A percentile compares a stretch with the other conserved stretches of the same genome.
phyloP scores from a whole-genome alignment of 2,888 invertebrate species.

The Gari tellinella region DNA sequence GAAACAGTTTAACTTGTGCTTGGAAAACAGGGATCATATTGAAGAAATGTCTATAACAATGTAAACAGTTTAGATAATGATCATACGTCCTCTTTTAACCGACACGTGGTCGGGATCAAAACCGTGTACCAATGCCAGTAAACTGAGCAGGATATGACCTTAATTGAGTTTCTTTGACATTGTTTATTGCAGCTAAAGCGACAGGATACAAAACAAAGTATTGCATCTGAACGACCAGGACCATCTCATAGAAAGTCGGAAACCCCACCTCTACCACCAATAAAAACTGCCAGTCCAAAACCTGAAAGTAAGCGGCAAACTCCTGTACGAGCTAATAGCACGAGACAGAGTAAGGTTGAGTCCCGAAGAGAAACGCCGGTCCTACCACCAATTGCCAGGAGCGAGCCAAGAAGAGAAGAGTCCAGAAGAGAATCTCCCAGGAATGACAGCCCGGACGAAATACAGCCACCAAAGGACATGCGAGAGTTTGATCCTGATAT shows the following conservation, averaged over 20 bases:
- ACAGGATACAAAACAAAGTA: slow-evolving; percentile 36
- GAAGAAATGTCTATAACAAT: no score
- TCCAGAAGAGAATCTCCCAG: slow-evolving; percentile 4
- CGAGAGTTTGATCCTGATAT: slow-evolving; percentile 56
- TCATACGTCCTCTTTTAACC: no score
- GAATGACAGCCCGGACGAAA: slow-evolving; percentile 24
- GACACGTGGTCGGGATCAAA: no score
- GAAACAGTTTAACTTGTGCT: no score
- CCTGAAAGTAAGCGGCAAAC: slow-evolving; percentile 23
- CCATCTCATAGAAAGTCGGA: slow-evolving; percentile 52
- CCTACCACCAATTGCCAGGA: slow-evolving; percentile 44
- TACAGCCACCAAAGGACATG: slow-evolving; percentile 51
- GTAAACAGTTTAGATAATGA: no score
- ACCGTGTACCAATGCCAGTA: no score
- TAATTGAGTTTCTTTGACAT: neutral
- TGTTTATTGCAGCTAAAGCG: slow-evolving; percentile 39
- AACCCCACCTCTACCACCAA: slow-evolving; percentile 56
- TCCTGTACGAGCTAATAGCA: slow-evolving; percentile 4
- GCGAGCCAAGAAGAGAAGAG: slow-evolving; percentile 7
- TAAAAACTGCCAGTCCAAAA: slow-evolving; percentile 45
- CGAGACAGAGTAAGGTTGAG: slow-evolving; percentile 16
- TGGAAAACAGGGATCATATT: no score
- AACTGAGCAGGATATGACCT: no score
- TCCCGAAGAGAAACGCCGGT: slow-evolving; percentile 49
- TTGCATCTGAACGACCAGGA: slow-evolving; percentile 47